Evolutionary conservation across 2,888 invertebrate species (phyloP), one percentile per base, ranked within the genome.

Genomic region (Scaptomyza parva): DNA sequence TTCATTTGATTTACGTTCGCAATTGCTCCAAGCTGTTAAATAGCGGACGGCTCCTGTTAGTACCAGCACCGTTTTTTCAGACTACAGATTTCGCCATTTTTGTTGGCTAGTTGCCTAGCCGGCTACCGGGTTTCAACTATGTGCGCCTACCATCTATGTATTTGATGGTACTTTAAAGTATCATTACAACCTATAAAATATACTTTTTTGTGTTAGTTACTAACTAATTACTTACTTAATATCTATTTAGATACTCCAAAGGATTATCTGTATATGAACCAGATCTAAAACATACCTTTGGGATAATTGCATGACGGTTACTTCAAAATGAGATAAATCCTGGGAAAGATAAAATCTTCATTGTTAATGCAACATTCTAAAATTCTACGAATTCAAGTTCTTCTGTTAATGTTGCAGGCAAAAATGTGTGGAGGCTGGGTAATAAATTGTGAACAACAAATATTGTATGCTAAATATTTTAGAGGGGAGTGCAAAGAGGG

Each of bases 1-100:
- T 66, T 67, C 79, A 70, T 70, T 83, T 85, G 83, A 85, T 85
- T 85, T 83, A 85, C 78, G 81, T 61, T 69, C 54, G 64, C 77
- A 67, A 71, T 78, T 77, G 78, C 75, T 70, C 57, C 68, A 70
- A 70, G 83, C 78, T 75, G 77, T 78, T 80, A 73, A 83, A 68
- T 57, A 62, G 72, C 65, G 44, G 26, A 58, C 55, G 17, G 40
- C 26, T 17, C 22, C 28, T 35, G 24, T 45, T 43, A 50, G 44
- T 11, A 44, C 12, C n/a, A 20, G 40, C 41, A 24, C 54, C 28
- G 18, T 12, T 57, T 28, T 24, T 41, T 22, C 12, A 33, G 7
- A 33, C 11, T 18, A 17, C 30, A 2, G 22, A 24, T 18, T 14
- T 48, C 7, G 1, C 30, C 18, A 6, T 6, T 8, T 45, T 2